Conservation (phyloP, 1,140 invertebrate species). For the Cherax destructor region DNA sequence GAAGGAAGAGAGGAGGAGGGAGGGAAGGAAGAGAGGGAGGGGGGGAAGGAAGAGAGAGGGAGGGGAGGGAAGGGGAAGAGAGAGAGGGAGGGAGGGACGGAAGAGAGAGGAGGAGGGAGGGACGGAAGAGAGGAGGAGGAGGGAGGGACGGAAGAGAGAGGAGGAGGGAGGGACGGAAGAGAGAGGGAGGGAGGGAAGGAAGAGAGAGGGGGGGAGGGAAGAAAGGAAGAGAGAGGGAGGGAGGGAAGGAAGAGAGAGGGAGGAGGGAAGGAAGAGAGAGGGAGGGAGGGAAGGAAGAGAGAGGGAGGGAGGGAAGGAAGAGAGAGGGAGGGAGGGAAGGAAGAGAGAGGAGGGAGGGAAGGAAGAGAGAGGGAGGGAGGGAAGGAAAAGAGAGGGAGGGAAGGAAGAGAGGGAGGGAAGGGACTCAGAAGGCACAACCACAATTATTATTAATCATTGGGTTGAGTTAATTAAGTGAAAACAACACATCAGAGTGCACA, state of each 20-base stretch:
- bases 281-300: neutral
- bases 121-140: neutral
- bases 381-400: no score
- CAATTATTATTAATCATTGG: no score
- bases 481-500: no score
- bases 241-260: neutral
- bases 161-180: neutral
- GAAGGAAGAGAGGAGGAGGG: no score
- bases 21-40: no score
- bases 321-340: neutral
- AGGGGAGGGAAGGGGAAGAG: no score
- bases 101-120: no score
- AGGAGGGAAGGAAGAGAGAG: neutral
- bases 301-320: neutral
- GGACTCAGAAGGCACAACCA: no score
- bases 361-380: neutral
- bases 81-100: no score
- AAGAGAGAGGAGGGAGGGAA: neutral
- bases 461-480: no score
- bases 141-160: neutral
- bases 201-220: neutral
- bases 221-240: neutral
- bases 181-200: neutral
- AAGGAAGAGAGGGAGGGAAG: no score
- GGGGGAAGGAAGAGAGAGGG: no score